Base-by-base conservation (phyloP, 2,797 vertebrate species). In the Zalophus californianus region DNA sequence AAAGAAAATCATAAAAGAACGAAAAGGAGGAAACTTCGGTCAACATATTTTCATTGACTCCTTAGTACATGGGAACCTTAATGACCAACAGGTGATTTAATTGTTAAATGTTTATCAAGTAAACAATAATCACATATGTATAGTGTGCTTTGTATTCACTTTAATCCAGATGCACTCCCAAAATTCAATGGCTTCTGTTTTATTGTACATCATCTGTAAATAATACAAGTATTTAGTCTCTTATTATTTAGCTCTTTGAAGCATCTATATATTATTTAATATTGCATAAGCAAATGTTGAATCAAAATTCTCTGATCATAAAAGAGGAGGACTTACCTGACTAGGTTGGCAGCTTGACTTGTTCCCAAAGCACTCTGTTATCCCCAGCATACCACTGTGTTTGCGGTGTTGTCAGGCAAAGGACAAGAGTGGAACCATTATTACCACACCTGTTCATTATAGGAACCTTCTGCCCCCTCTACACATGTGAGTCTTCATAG, bases 31-130 rank as follows among this genome's bases (percentile, higher is more conserved):
- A 96, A 99, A 96, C 94, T 98, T 98, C 89, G 99, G 96, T 94
- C 98, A 99, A 64, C 97, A 98, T 0, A 97, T 99, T 89, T 99
- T 99, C 97, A 98, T 99, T 95, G 99, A 99, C 98, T 98, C 98
- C 73, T 98, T 99, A 98, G 98, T 99, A 66, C 99, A 99, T 98
- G 99, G 99, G 82, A 99, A 97, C 97, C 99, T 99, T 96, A 99
- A 98, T 79, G 99, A 99, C 92, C 99, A 99, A 97, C 99, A 99
- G 99, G 99, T 99, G 97, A 98, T 98, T 48, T 83, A 72, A 88
- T 50, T 85, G 41, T 93, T 95, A 66, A 91, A 73, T 86, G n/a
- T 85, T 93, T 94, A 70, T 91, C 15, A 95, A 54, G 83, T 91
- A 48, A 82, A 92, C 90, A 32, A 54, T 91, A 89, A 54, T 83